Conservation (phyloP, 2,888 invertebrate genomes). For the Pomacea canaliculata region DNA sequence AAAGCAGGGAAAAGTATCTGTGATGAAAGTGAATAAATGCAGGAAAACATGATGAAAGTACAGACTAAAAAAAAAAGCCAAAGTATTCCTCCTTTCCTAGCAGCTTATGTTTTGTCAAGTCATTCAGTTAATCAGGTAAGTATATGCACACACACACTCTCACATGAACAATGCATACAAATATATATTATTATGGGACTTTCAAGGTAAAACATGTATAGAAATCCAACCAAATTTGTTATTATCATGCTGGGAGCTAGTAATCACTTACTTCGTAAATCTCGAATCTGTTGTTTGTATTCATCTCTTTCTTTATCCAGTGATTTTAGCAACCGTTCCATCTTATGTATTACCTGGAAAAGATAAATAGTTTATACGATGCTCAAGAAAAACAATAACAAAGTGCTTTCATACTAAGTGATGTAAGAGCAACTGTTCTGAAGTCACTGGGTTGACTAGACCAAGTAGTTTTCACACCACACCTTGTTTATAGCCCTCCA, state of each 20-base stretch:
- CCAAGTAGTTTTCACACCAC: too few relatives aligned
- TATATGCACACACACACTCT: neutral
- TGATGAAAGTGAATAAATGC: neutral
- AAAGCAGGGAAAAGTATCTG: neutral
- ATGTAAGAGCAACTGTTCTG: neutral
- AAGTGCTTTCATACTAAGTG: neutral
- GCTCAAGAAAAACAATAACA: neutral
- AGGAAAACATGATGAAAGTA: neutral
- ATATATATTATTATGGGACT: neutral
- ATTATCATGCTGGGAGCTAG: too few relatives aligned
- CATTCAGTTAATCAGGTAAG: neutral
- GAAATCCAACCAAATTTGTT: too few relatives aligned
- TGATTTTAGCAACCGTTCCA: slow-evolving; percentile 28
- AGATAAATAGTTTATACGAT: neutral
- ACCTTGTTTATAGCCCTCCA: too few relatives aligned
- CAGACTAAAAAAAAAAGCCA: too few relatives aligned
- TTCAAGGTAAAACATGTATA: too few relatives aligned
- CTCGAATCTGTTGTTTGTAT: slow-evolving; percentile 30
- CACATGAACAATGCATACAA: neutral
- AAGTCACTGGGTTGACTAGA: neutral
- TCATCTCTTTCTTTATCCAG: slow-evolving; percentile 31
- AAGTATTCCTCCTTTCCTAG: neutral
- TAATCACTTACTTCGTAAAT: slow-evolving; percentile 22
- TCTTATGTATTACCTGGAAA: slow-evolving; percentile 30
- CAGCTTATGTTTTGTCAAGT: neutral